Evolutionary conservation across 2,113 vertebrate genomes (phyloP), one percentile per base, ranked within the genome.

Genomic region (Agelaius tricolor): DNA sequence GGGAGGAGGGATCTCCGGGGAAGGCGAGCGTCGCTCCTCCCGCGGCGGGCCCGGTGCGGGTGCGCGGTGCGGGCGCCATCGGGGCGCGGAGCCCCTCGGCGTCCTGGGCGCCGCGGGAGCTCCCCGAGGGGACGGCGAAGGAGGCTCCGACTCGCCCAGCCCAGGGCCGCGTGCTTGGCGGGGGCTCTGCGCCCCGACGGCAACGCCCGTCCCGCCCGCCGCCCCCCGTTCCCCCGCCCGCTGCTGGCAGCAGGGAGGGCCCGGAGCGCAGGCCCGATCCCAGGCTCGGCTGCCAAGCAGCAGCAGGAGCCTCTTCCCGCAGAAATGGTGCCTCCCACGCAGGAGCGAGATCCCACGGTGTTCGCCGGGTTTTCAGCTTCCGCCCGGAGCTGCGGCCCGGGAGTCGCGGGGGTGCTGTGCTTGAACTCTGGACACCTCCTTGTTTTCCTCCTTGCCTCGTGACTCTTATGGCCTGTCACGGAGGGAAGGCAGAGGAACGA

Each of bases 401-500:
- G 15, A 33, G 24, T 62, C 65, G 33, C 18, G 28, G 74, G 35
- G 57, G 44, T 20, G 85, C 58, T 35, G 72, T 5, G 35, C 55
- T 61, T 91, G 96, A 92, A 95, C 93, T 95, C 88, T 93, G 94
- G 88, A 95, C 96, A 51, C 74, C 52, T 69, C 30, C 62, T 49
- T 83, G 71, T 79, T 95, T 92, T 94, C 63, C 20, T 87, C 15
- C 58, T 63, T 37, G 23, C 87, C 90, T 87, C 76, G 78, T 95
- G 96, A 96, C 95, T 97, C 94, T 81, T 61, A 68, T 65, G 91
- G 89, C 80, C 93, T 90, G 93, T 78, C 92, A 83, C n/a, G 6
- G 57, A 91, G 57, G 62, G 61, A 66, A 91, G 72, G 68, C 84
- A 61, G 61, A 62, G 66, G 96, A 49, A 27, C 21, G 66, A 28